Conservation (phyloP, 2,888 invertebrate genomes). For the Diarsia dahlii region DNA sequence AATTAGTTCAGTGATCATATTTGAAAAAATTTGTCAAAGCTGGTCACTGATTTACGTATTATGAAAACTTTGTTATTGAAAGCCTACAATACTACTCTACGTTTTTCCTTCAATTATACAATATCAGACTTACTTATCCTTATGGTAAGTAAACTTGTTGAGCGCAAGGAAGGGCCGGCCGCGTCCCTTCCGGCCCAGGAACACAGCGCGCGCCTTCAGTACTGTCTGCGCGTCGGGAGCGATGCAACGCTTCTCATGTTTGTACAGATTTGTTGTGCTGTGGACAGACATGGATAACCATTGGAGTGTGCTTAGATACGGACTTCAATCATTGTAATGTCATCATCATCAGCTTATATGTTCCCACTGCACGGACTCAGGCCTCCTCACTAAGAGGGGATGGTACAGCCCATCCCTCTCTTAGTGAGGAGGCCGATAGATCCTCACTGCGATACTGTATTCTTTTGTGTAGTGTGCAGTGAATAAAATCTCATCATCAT, state of each 20-base stretch:
- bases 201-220: constrained; percentile 79
- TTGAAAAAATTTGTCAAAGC: too few species aligned
- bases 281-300: background rate
- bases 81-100: background rate
- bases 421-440: too few species aligned
- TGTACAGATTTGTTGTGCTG: constrained; percentile 84
- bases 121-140: constrained; percentile 30
- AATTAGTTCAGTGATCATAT: too few species aligned
- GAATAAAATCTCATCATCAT: too few species aligned
- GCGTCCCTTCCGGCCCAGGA: constrained; percentile 79
- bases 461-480: too few species aligned
- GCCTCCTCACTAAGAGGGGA: too few species aligned
- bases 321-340: background rate
- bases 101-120: background rate
- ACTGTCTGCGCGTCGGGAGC: constrained; percentile 76
- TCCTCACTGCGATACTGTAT: too few species aligned
- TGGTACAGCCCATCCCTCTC: too few species aligned
- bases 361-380: too few species aligned
- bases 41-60: too few species aligned
- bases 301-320: background rate
- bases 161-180: constrained; percentile 74
- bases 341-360: too few species aligned
- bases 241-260: constrained; percentile 85
- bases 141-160: constrained; percentile 22
- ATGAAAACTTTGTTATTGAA: too few species aligned